A percentile compares a stretch with the other conserved stretches of the same genome.
These are phyloP conservation scores for Dione juno DNA, from an alignment of 2,888 invertebrate genomes.

Conservation along the genomic window DNA sequence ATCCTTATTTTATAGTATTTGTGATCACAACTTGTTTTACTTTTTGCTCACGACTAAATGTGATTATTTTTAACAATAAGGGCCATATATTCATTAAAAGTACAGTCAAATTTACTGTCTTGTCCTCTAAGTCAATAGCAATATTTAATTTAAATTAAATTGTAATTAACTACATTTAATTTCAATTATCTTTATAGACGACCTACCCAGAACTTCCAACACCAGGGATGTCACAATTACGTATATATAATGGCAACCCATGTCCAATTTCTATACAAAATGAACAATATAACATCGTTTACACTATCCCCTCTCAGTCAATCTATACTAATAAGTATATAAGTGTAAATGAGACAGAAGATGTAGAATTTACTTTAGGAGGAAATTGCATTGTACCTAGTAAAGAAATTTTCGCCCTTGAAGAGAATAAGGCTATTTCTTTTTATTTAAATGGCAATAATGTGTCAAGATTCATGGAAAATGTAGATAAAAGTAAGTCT, in stretches of 20 bases:
- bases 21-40: no score
- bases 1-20: no score
- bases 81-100: no score
- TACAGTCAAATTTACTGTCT: no score
- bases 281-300: slow-evolving; percentile 65
- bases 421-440: slow-evolving; percentile 64
- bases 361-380: slow-evolving; percentile 53
- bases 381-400: slow-evolving; percentile 58
- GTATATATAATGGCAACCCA: slow-evolving; percentile 84
- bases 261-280: slow-evolving; percentile 76
- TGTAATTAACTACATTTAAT: background rate
- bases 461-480: slow-evolving; percentile 64
- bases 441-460: slow-evolving; percentile 59
- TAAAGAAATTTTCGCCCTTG: slow-evolving; percentile 54
- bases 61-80: no score
- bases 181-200: slow-evolving; percentile 59
- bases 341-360: slow-evolving; percentile 47
- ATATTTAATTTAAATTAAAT: background rate
- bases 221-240: slow-evolving; percentile 80
- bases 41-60: no score
- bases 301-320: slow-evolving; percentile 61
- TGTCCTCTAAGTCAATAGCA: no score
- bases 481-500: slow-evolving; percentile 80
- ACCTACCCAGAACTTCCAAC: slow-evolving; percentile 84
- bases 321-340: slow-evolving; percentile 59